Evolutionary conservation across 1,140 invertebrate genomes (phyloP), one percentile per base, ranked within the genome.

Genomic region (Phenacoccus solenopsis): DNA sequence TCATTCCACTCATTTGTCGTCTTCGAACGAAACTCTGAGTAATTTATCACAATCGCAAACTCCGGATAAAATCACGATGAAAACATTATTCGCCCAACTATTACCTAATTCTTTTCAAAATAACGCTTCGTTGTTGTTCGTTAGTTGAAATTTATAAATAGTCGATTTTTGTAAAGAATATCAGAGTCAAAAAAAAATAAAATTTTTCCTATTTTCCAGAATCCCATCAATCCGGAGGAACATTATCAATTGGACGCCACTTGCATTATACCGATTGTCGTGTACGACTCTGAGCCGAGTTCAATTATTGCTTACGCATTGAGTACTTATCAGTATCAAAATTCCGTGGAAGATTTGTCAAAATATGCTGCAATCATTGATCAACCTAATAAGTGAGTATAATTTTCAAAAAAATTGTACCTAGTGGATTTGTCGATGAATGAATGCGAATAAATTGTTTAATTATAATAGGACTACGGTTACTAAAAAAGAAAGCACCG

Each of bases 271-370:
- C 89, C 90, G 0, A 82, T 95, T 9, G 81, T 91, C 12, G 88
- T 96, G 0, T 88, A 89, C 73, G 92, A 95, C 76, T 84, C 85
- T 16, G 92, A 97, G 77, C 88, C 90, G 0, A 93, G 91, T 73
- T 95, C 93, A 0, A 89, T 96, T 64, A 91, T 96, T 70, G 90
- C 93, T 0, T 94, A 92, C 76, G 85, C 91, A 4, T 76, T 96
- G 0, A 84, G 86, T 70, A 89, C 87, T 0, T 76, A 78, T 22
- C 89, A 91, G 38, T 92, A 92, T 74, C 86, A 87, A 70, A 83
- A 82, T 38, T 78, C 82, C 1, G 73, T 88, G 13, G 81, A 84
- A 49, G 84, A 87, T 10, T 13, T 64, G 2, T 24, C 10, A 2
- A 64, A 64, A 24, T 3, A 20, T 5, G 25, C 59, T 24, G 5